A percentile compares a stretch with the other conserved stretches of the same genome.
Conservation (phyloP, 2,888 invertebrate genomes). For the Blera fallax region DNA sequence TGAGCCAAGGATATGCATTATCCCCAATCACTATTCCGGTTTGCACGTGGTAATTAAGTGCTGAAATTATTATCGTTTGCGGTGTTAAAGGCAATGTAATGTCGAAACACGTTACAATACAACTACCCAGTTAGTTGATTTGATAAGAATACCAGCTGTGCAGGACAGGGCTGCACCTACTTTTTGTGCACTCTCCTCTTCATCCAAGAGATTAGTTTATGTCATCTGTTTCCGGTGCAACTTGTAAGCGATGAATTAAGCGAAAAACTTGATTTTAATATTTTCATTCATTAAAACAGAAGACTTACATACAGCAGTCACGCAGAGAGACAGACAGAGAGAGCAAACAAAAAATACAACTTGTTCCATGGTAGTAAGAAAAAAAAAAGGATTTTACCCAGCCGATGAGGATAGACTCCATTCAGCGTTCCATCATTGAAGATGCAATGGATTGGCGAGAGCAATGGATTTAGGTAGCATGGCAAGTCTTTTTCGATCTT, state of each 20-base stretch:
- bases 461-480: conserved; percentile 38
- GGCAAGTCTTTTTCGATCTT: conserved; percentile 18
- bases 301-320: background rate
- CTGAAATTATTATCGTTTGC: conserved; percentile 60
- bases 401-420: conserved; percentile 14
- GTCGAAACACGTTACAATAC: conserved; percentile 29
- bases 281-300: conserved; percentile 64
- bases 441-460: conserved; percentile 20
- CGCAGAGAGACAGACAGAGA: background rate
- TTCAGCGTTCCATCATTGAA: conserved; percentile 32
- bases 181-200: conserved; percentile 24
- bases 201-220: conserved; percentile 61
- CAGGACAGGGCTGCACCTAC: conserved; percentile 23
- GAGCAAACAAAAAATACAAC: conserved; percentile 28
- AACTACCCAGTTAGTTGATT: conserved; percentile 34
- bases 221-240: conserved; percentile 66
- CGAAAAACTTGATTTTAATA: conserved; percentile 67
- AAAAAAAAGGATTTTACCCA: conserved; percentile 13
- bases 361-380: background rate
- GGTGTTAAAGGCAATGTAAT: background rate
- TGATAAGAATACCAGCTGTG: conserved; percentile 52
- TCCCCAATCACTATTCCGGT: conserved; percentile 54
- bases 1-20: conserved; percentile 43
- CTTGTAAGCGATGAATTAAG: conserved; percentile 60
- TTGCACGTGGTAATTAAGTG: conserved; percentile 65